Percentiles rank a stretch among this genome's conserved stretches.
These are phyloP conservation scores for Zootermopsis nevadensis DNA, from an alignment of 2,888 invertebrate species.

Conservation along the genomic window DNA sequence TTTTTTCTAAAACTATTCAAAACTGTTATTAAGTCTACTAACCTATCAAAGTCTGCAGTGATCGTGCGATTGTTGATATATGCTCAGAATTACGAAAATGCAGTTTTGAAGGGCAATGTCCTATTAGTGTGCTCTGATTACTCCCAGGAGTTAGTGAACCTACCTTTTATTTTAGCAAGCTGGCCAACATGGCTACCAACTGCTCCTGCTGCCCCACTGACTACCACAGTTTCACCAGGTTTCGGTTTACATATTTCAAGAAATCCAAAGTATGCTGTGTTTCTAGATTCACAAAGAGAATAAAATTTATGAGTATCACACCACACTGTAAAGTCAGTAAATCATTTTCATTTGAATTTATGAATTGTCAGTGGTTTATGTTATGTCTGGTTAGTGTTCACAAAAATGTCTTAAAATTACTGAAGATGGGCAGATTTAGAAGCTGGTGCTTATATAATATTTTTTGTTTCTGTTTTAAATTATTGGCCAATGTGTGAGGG, in stretches of 20 bases:
- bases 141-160: constrained; percentile 58
- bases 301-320: not conserved
- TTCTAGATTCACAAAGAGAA: constrained; percentile 55
- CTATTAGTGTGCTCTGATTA: not conserved
- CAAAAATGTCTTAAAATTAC: no score
- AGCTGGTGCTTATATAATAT: no score
- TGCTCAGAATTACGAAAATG: no score
- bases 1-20: no score
- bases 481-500: no score
- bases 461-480: no score
- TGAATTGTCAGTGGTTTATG: not conserved
- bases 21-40: no score
- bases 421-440: no score
- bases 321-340: not conserved
- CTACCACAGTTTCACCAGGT: constrained; percentile 74
- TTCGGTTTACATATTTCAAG: constrained; percentile 77
- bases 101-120: no score
- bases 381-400: constrained; percentile 66
- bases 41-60: no score
- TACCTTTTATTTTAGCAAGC: constrained; percentile 70
- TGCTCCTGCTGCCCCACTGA: constrained; percentile 64
- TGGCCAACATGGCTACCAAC: constrained; percentile 64
- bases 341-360: not conserved
- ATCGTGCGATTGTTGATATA: no score
- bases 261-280: constrained; percentile 81